Conservation (phyloP, 2,113 vertebrate species). For the Brevimyrus niger region DNA sequence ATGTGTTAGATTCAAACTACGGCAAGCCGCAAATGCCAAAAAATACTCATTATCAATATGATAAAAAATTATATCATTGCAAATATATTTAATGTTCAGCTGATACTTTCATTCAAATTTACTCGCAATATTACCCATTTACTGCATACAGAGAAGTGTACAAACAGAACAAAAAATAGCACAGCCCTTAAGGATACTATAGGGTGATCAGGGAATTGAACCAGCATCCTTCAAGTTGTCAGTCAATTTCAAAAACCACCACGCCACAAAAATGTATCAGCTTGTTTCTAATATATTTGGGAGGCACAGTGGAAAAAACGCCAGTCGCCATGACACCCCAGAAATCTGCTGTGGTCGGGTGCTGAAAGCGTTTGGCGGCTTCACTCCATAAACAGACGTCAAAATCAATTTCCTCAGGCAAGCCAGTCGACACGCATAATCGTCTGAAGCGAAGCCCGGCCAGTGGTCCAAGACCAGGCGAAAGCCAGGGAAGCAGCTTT, state of each 20-base stretch:
- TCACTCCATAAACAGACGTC: background rate
- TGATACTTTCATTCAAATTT: background rate
- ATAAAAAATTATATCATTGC: background rate
- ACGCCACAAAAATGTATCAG: background rate
- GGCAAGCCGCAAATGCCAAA: background rate
- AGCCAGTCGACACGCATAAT: background rate
- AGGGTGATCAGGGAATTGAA: background rate
- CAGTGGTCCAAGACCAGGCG: background rate
- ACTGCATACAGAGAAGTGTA: background rate
- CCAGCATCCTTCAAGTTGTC: background rate
- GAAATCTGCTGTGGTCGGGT: background rate
- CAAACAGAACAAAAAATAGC: background rate
- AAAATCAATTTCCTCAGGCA: constrained; percentile 6
- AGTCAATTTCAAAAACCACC: background rate
- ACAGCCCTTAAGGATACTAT: background rate
- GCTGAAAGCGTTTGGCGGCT: background rate
- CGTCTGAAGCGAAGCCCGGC: background rate
- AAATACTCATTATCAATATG: background rate
- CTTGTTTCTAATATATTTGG: background rate
- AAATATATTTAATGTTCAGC: background rate
- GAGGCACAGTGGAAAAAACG: background rate
- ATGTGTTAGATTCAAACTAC: background rate
- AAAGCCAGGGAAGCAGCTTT: background rate
- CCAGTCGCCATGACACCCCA: background rate
- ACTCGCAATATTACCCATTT: background rate